Base-by-base conservation (phyloP, 2,797 vertebrate genomes). In the Periophthalmus magnuspinnatus region DNA sequence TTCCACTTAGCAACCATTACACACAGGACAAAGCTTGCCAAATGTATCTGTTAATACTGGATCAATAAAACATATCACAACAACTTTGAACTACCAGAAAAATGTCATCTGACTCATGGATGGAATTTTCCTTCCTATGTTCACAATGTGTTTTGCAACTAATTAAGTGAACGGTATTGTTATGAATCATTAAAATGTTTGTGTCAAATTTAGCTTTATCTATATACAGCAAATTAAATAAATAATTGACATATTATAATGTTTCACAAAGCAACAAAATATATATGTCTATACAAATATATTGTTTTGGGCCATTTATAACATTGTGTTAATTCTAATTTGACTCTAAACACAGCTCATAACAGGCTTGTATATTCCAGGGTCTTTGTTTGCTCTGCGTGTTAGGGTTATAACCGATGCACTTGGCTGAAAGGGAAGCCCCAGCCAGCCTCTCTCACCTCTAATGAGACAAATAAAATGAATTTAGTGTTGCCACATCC, bases 391-490 rank as follows among this genome's bases (percentile, higher is more conserved):
- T 84, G 86, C 84, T 80, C 81, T 87, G 86, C 94, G 92, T 93
- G 93, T 95, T 94, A 94, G 94, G 93, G 94, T 89, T 91, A 86
- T 87, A 86, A 88, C 79, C 94, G 92, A 96, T 88, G 87, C 80
- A 85, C 92, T 90, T 91, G 90, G 92, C 94, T 93, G 94, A 95
- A 94, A 92, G 91, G 95, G 92, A 93, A 93, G 95, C 94, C 95
- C 6, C 33, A 13, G 32, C 19, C 79, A 70, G 88, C 85, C 87
- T 55, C 66, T 63, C 22, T 75, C 87, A 75, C 94, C 84, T 94
- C 93, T 96, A 96, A 96, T 95, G 94, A 98, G 96, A 95, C 94
- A 97, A 96, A 97, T 96, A 95, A 60, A 96, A 96, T 96, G 95
- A 96, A 96, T 96, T 97, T 96, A 94, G 85, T 91, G 93, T 93